Evolutionary conservation across 2,113 vertebrate genomes (phyloP), one percentile per base, ranked within the genome.

Genomic region (Arizona elegans): DNA sequence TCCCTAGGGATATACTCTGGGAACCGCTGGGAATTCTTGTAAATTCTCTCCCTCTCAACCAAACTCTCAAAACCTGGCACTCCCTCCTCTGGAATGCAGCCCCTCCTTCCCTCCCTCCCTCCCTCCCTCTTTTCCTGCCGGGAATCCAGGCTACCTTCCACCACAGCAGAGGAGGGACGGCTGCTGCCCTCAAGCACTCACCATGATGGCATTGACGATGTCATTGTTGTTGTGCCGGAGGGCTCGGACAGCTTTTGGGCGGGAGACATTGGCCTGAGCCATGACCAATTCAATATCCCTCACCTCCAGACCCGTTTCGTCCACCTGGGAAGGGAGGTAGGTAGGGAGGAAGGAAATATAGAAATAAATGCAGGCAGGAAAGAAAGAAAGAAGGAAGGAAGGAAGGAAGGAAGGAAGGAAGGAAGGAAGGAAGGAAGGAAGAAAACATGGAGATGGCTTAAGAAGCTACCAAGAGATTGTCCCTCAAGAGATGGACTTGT

Each of bases 151-250:
- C 62, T 5, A 15, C 62, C 0, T 13, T 70, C 62, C 26, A n/a
- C 62, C 29, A 5, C 62, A 12, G 62, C 1, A 3, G 29, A 70
- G 62, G 62, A 26, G 24, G 9, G 23, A 23, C 3, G 23, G 58
- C 54, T 55, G 52, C 55, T 21, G 26, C 15, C 53, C 15, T 17
- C 29, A 53, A 17, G 19, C 52, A n/a, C 98, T 99, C 96, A 99
- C 99, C 99, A 99, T 99, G 96, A 99, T 99, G 97, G 99, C 99
- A 1, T 99, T 99, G 96, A 99, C 99, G 2, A 99, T 99, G 96
- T 99, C 99, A 13, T 99, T 99, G 97, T 99, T 99, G 98, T 99
- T 99, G 98, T 99, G 98, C 95, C 98, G 98, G 92, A 99, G 98
- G 0, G 99, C 99, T 75, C 98, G 98, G 95, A 99, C 98, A 0